Evolutionary conservation across 1,140 invertebrate genomes (phyloP).

Genomic region (Phymastichus coffea): DNA sequence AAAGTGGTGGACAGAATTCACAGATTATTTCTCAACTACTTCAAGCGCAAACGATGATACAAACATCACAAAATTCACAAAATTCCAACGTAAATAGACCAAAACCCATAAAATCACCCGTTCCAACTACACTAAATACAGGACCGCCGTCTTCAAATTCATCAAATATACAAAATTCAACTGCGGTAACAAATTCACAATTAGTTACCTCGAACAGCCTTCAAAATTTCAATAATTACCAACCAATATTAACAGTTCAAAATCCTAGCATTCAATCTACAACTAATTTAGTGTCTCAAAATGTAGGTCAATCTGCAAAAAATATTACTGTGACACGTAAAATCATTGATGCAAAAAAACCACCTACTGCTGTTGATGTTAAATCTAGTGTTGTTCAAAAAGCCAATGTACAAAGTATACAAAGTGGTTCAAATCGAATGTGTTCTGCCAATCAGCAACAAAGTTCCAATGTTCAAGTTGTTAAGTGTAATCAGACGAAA

Average conservation of each 20-base stretch:
- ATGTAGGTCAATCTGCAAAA: constrained; percentile 14
- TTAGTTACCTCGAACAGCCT: constrained; percentile 15
- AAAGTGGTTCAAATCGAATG: constrained; percentile 6
- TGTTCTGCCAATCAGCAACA: constrained; percentile 20
- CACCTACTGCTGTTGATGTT: constrained; percentile 17
- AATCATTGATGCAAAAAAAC: constrained; percentile 26
- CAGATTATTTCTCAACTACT: constrained; percentile 53
- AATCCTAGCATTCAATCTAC: constrained; percentile 4
- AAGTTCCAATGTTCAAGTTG: constrained; percentile 28
- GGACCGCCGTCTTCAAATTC: constrained; percentile 31
- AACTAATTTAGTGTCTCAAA: constrained; percentile 12
- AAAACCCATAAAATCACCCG: constrained; percentile 45
- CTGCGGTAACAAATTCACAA: constrained; percentile 12
- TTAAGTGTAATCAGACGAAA: constrained; percentile 34
- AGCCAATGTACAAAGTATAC: constrained; percentile 12
- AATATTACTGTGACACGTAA: constrained; percentile 21
- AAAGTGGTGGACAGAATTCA: constrained; percentile 48
- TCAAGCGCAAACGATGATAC: constrained; percentile 41
- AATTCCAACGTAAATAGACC: constrained; percentile 33
- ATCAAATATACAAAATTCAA: constrained; percentile 28
- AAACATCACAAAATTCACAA: constrained; percentile 31
- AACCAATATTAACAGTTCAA: constrained; percentile 16
- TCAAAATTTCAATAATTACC: constrained; percentile 22
- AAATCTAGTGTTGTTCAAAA: constrained; percentile 21
- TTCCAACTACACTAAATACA: constrained; percentile 21